Evolutionary conservation across 2,797 vertebrate species (phyloP).

Genomic region (Triplophysa bombifrons): DNA sequence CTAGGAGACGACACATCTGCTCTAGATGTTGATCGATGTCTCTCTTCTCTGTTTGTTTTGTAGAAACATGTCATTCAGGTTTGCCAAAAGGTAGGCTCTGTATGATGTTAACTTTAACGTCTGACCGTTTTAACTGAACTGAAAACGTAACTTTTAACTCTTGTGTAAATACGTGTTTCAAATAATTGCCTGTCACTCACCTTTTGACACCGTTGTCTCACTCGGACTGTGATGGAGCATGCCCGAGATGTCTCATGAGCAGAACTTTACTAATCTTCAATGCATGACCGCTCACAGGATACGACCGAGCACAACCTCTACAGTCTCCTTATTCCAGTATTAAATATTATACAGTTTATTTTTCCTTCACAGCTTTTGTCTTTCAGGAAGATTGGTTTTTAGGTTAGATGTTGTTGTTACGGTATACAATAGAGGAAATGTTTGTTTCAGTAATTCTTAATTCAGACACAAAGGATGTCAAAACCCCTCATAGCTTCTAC

Average conservation of each 20-base stretch:
- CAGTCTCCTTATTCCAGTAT: slow-evolving; percentile 9
- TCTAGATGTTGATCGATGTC: slow-evolving; percentile 51
- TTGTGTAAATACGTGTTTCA: slow-evolving; percentile 38
- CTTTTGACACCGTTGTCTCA: slow-evolving; percentile 37
- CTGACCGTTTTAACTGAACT: slow-evolving; percentile 26
- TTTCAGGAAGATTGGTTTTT: neutral
- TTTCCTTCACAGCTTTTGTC: neutral
- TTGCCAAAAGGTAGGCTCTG: slow-evolving; percentile 89
- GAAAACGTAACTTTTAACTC: slow-evolving; percentile 50
- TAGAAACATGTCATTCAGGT: slow-evolving; percentile 95
- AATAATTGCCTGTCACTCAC: slow-evolving; percentile 60
- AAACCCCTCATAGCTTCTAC: too few relatives aligned
- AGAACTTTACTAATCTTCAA: slow-evolving; percentile 56
- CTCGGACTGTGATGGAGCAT: slow-evolving; percentile 56
- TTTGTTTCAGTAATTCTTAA: neutral
- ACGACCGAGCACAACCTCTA: slow-evolving; percentile 45
- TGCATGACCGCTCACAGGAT: slow-evolving; percentile 59
- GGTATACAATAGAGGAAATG: neutral
- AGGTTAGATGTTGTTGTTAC: neutral
- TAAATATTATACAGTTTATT: slow-evolving; percentile 1
- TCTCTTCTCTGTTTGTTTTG: slow-evolving; percentile 78
- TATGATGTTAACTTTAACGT: slow-evolving; percentile 50
- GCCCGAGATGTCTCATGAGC: slow-evolving; percentile 45
- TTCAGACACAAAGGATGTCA: neutral
- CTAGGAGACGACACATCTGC: slow-evolving; percentile 13